Evolutionary conservation across 2,113 vertebrate genomes (phyloP).

Genomic region (Capreolus pygargus): DNA sequence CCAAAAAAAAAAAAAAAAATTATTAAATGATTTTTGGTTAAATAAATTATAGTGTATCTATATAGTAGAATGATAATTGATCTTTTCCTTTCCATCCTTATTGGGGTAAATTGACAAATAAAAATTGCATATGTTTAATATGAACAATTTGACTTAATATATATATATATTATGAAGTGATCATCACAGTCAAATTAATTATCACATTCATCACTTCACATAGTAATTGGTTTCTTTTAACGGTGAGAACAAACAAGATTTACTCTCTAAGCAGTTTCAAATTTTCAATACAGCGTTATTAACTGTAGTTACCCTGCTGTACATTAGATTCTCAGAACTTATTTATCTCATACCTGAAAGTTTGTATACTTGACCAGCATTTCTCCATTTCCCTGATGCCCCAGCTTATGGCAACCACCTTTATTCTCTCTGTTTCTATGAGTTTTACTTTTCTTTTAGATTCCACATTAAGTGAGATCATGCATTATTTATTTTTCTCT

Average conservation of each 20-base stretch:
- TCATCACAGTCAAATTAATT: neutral
- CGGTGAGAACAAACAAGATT: neutral
- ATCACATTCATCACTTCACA: neutral
- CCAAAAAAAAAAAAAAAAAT: neutral
- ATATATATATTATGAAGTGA: neutral
- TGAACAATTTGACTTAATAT: neutral
- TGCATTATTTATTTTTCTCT: neutral
- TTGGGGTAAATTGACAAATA: neutral
- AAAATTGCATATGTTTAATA: neutral
- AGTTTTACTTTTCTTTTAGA: neutral
- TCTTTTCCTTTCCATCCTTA: neutral
- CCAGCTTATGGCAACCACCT: too few relatives aligned
- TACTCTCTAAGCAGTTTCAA: neutral
- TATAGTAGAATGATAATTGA: neutral
- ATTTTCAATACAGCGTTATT: neutral
- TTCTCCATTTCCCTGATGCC: neutral
- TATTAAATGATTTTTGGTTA: neutral
- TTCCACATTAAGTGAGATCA: neutral
- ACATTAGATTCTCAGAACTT: neutral
- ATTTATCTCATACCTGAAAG: neutral
- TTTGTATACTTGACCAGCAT: neutral
- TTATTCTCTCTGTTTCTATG: neutral
- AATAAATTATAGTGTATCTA: neutral
- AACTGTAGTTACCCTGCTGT: neutral
- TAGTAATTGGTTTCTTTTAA: neutral